Percentiles rank a stretch among this genome's conserved stretches.
Evolutionary conservation across 2,113 vertebrate genomes (phyloP).

Genomic region (Pterocles orientalis): DNA sequence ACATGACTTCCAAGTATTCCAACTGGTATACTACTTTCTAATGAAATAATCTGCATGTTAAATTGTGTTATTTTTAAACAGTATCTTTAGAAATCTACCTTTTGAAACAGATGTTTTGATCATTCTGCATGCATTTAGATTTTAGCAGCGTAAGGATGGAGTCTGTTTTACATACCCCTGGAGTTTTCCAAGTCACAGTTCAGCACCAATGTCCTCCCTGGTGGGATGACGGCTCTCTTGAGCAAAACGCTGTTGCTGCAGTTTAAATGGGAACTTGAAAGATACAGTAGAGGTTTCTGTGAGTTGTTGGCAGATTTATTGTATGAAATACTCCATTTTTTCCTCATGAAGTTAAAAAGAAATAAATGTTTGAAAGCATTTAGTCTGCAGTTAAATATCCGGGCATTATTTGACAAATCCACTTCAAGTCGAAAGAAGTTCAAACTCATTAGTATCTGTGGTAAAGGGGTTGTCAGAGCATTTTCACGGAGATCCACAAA

Average conservation of each 20-base stretch:
- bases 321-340: constrained; percentile 75
- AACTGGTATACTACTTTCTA: neutral
- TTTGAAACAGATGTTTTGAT: neutral
- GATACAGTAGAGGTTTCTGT: constrained; percentile 65
- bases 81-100: neutral
- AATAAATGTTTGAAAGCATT: constrained; percentile 69
- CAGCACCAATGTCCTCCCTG: constrained; percentile 59
- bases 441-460: constrained; percentile 70
- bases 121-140: neutral
- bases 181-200: neutral
- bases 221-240: constrained; percentile 61
- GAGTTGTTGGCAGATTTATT: constrained; percentile 42
- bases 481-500: constrained; percentile 85
- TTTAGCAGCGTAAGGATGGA: neutral
- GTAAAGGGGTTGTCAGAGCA: constrained; percentile 73
- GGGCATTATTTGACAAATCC: constrained; percentile 70
- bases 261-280: constrained; percentile 70
- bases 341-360: constrained; percentile 52
- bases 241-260: constrained; percentile 54
- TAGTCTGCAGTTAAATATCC: constrained; percentile 78
- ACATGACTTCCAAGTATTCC: neutral
- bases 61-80: neutral
- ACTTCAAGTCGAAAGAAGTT: constrained; percentile 73
- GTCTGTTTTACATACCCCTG: neutral
- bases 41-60: neutral